A percentile compares a stretch with the other conserved stretches of the same genome.
phyloP scores from a whole-genome alignment of 2,888 invertebrate genomes.

The Leucania comma region DNA sequence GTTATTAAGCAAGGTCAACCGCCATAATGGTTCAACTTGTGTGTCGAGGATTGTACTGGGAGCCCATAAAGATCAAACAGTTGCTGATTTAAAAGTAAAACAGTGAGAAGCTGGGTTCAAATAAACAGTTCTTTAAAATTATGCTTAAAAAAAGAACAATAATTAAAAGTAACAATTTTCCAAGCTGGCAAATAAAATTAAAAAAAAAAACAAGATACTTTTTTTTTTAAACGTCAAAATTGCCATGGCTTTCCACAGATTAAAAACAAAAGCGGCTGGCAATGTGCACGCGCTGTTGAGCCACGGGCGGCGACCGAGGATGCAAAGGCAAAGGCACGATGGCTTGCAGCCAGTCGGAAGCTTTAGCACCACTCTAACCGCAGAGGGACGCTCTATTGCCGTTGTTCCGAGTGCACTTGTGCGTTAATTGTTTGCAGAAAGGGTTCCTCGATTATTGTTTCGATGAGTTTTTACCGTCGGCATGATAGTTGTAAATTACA shows the following conservation, averaged over 20 bases:
- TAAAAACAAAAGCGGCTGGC: constrained; percentile 80
- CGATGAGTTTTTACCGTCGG: constrained; percentile 80
- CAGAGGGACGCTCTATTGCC: constrained; percentile 83
- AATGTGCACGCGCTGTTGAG: constrained; percentile 76
- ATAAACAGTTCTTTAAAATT: background rate
- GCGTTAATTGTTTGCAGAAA: constrained; percentile 90
- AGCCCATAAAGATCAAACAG: background rate
- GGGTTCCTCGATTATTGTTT: constrained; percentile 89
- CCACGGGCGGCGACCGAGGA: constrained; percentile 74
- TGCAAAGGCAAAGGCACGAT: constrained; percentile 84
- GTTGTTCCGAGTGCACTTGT: constrained; percentile 87
- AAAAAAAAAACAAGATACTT: constrained; percentile 10
- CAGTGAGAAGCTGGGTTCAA: background rate
- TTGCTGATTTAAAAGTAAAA: background rate
- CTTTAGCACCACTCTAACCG: constrained; percentile 72
- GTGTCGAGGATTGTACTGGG: background rate
- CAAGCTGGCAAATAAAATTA: background rate
- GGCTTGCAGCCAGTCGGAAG: constrained; percentile 85
- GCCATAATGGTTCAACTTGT: too few relatives aligned
- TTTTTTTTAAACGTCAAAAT: constrained; percentile 45
- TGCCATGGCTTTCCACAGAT: constrained; percentile 68
- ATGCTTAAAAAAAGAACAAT: background rate
- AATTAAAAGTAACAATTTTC: background rate
- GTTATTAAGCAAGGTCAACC: too few relatives aligned
- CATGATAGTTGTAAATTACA: constrained; percentile 61